A percentile compares a stretch with the other conserved stretches of the same genome.
These are phyloP conservation scores for Branchipolynoe longqiensis DNA, from an alignment of 2,888 invertebrate species.

Conservation along the genomic window DNA sequence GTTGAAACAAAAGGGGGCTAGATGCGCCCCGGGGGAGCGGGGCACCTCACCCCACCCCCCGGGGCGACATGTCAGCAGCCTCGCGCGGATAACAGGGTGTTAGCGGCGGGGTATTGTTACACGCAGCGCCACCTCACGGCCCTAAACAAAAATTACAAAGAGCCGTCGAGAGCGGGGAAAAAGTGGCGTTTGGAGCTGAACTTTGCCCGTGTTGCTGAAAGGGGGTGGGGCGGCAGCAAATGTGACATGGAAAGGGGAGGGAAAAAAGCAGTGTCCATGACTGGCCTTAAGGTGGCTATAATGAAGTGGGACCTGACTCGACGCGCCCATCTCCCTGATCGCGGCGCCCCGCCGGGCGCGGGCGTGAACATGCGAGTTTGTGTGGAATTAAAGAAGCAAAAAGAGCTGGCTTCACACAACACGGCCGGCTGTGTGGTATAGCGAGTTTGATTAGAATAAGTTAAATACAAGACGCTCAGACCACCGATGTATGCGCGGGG, in stretches of 20 bases:
- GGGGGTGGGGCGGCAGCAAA: background rate
- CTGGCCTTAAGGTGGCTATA: background rate
- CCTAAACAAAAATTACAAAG: constrained; percentile 12
- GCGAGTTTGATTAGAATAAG: background rate
- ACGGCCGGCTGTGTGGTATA: background rate
- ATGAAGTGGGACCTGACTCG: background rate
- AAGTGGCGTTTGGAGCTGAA: background rate
- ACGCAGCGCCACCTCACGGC: background rate
- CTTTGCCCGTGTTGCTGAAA: no score
- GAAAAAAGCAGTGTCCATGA: background rate
- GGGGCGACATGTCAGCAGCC: background rate
- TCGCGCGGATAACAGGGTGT: constrained; percentile 25
- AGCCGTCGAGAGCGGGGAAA: background rate
- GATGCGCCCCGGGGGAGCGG: constrained; percentile 1
- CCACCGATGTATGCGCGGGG: background rate
- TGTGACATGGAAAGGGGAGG: background rate
- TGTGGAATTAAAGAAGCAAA: background rate
- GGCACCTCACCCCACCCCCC: constrained; percentile 1
- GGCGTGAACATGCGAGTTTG: background rate
- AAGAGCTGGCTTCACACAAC: background rate
- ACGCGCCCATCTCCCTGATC: background rate
- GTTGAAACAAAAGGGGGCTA: no score
- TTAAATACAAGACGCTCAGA: background rate
- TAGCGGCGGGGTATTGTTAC: constrained; percentile 13
- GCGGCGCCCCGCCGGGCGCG: background rate